Evolutionary conservation across 2,888 invertebrate species (phyloP).

Genomic region (Mongoloraphidia duomilia): DNA sequence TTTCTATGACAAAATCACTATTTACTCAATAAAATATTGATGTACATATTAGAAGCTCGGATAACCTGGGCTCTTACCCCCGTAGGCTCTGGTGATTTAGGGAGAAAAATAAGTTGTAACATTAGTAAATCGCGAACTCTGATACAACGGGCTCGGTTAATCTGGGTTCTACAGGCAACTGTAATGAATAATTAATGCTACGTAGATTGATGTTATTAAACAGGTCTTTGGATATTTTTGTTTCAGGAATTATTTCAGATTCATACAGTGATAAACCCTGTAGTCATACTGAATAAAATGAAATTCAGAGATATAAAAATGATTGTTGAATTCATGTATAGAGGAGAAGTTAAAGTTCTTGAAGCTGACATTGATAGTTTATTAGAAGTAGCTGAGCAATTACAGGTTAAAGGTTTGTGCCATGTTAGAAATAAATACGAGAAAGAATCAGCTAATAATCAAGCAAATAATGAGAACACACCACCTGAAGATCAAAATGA

Average conservation of each 20-base stretch:
- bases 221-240: not conserved
- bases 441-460: constrained; percentile 7
- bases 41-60: too few species aligned
- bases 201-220: too few species aligned
- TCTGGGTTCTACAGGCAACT: too few species aligned
- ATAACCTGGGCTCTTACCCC: too few species aligned
- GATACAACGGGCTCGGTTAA: too few species aligned
- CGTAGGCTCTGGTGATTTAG: too few species aligned
- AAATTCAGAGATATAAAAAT: constrained; percentile 28
- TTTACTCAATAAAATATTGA: too few species aligned
- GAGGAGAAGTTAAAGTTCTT: constrained; percentile 33
- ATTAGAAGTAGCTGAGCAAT: constrained; percentile 28
- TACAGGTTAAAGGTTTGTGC: constrained; percentile 34
- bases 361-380: constrained; percentile 30
- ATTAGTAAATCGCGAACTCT: too few species aligned
- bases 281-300: constrained; percentile 31
- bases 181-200: too few species aligned
- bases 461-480: constrained; percentile 7
- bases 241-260: constrained; percentile 29
- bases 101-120: too few species aligned
- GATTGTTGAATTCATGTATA: constrained; percentile 34
- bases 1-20: too few species aligned
- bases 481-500: not conserved
- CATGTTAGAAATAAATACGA: constrained; percentile 25
- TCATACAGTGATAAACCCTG: constrained; percentile 28